Evolutionary conservation across 2,888 invertebrate species (phyloP).

Genomic region (Idaea aversata): DNA sequence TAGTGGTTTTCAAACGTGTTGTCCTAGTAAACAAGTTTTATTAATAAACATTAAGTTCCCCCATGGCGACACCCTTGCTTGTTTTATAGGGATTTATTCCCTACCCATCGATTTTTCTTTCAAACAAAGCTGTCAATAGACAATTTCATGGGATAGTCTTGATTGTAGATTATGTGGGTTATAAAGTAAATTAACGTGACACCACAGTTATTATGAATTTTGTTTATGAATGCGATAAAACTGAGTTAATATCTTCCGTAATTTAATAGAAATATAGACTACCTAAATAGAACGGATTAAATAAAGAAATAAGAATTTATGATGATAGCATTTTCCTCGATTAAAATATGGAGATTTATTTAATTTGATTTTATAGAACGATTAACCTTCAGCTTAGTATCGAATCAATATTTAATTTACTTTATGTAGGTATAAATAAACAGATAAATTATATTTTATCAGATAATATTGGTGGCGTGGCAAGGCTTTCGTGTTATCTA

Average conservation of each 20-base stretch:
- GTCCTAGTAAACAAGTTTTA: conserved; percentile 55
- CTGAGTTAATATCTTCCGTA: background rate
- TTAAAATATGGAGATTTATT: background rate
- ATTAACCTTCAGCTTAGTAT: background rate
- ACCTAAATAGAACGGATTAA: background rate
- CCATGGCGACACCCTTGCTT: conserved; percentile 49
- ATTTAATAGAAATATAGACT: background rate
- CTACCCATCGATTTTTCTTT: conserved; percentile 37
- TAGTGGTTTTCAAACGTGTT: conserved; percentile 35
- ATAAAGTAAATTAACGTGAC: background rate
- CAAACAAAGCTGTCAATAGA: background rate
- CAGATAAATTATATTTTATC: background rate
- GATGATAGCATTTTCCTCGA: background rate
- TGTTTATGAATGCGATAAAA: background rate
- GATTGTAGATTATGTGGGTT: conserved; percentile 3
- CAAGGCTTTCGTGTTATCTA: background rate
- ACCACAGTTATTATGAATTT: background rate
- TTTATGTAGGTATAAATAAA: background rate
- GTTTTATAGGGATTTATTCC: conserved; percentile 14
- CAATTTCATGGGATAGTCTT: background rate
- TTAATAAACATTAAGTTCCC: conserved; percentile 56
- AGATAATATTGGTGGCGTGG: background rate
- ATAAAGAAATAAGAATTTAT: background rate
- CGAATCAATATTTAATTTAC: background rate
- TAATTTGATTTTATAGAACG: background rate